Conservation (phyloP, 2,113 vertebrate genomes). For the Ramphastos sulfuratus region DNA sequence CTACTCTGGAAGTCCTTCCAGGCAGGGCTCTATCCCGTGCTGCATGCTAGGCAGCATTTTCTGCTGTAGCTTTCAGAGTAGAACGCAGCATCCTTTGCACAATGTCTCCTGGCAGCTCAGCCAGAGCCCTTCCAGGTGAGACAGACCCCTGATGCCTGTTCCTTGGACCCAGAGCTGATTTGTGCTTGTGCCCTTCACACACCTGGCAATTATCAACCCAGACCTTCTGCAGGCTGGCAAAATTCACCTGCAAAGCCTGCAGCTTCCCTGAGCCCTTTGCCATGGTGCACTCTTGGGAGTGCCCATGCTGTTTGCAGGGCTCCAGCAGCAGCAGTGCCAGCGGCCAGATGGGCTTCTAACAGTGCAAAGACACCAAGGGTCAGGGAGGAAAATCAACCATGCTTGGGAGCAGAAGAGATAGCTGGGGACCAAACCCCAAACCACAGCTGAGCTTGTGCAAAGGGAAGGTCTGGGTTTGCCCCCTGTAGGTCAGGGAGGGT, state of each 20-base stretch:
- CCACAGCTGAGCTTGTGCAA: neutral
- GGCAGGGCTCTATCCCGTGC: neutral
- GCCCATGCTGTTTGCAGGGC: neutral
- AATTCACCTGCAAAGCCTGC: neutral
- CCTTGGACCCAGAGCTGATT: neutral
- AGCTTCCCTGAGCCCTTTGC: neutral
- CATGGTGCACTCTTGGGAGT: accelerated
- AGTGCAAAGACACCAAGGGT: neutral
- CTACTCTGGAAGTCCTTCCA: neutral
- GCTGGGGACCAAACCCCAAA: neutral
- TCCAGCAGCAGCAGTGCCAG: neutral
- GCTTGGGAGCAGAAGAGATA: neutral
- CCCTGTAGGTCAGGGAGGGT: neutral
- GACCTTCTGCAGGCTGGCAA: neutral
- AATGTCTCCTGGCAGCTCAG: neutral
- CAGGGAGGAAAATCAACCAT: neutral
- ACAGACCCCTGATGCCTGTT: neutral
- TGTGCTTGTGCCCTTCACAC: neutral
- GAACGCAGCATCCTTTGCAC: neutral
- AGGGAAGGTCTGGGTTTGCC: neutral
- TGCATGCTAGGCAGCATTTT: neutral
- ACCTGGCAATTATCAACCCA: neutral
- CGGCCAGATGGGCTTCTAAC: neutral
- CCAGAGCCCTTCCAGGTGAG: neutral
- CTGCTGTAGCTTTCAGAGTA: neutral